A percentile compares a stretch with the other conserved stretches of the same genome.
phyloP scores from a whole-genome alignment of 2,797 vertebrate species.

The Babyrousa celebensis region DNA sequence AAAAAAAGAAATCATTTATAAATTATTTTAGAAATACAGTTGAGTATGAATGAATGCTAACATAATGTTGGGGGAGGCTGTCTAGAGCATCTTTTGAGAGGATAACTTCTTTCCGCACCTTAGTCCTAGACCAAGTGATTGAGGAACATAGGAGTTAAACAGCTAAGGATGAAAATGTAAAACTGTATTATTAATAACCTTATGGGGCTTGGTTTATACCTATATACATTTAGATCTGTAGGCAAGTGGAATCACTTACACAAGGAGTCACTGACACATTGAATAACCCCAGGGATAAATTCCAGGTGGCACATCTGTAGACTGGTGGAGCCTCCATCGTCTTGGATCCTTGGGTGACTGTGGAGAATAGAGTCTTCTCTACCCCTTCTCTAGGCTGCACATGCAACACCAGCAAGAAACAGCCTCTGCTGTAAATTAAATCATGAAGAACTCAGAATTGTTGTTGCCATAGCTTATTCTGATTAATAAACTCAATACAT shows the following conservation, averaged over 20 bases:
- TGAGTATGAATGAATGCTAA: not conserved
- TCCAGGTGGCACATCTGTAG: not conserved
- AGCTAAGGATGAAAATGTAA: not conserved
- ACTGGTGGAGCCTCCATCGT: not conserved
- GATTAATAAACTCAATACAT: not conserved
- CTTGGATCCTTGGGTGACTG: not conserved
- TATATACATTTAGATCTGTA: not conserved
- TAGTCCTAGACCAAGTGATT: not conserved
- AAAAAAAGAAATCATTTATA: not conserved
- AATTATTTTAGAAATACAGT: slow-evolving; percentile 17
- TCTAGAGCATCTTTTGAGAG: not conserved
- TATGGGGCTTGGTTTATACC: not conserved
- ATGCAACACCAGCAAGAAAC: not conserved
- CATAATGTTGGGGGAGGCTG: not conserved
- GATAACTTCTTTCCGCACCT: not conserved
- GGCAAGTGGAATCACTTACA: not conserved
- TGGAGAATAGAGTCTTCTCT: not conserved
- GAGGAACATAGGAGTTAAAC: slow-evolving; percentile 1
- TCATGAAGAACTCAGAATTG: not conserved
- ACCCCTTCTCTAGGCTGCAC: too few species aligned
- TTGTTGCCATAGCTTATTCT: not conserved
- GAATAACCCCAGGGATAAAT: not conserved
- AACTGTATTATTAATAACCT: slow-evolving; percentile 32
- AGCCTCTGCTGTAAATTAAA: not conserved
- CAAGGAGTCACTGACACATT: not conserved